phyloP scores from a whole-genome alignment of 35 echinoderm and acorn worm species.

The Lytechinus variegatus region DNA sequence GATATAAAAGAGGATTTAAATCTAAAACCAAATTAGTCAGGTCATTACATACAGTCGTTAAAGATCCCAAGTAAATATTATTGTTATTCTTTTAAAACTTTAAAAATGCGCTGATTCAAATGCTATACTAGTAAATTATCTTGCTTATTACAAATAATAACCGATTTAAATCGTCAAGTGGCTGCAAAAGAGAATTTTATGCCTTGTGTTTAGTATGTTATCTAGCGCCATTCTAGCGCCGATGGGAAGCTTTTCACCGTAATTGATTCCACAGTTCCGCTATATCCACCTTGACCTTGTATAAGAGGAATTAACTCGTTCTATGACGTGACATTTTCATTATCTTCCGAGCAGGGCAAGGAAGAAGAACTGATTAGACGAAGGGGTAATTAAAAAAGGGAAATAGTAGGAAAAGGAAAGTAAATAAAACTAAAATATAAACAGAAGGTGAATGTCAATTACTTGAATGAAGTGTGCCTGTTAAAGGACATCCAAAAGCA shows the following conservation, averaged over 20 bases:
- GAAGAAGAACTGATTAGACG: not conserved
- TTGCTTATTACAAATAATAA: not conserved
- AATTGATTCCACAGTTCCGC: slow-evolving; percentile 17
- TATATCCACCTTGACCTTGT: not conserved
- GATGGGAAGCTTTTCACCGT: not conserved
- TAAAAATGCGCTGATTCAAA: not conserved
- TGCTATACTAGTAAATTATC: not conserved
- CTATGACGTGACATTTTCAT: slow-evolving; percentile 2
- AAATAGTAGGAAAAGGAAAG: not conserved
- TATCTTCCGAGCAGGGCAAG: not conserved
- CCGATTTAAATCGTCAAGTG: not conserved
- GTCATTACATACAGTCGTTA: too few relatives aligned
- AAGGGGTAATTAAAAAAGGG: not conserved
- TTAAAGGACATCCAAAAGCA: too few relatives aligned
- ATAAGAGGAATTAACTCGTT: not conserved
- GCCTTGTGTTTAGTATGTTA: too few relatives aligned
- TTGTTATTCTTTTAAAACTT: too few relatives aligned
- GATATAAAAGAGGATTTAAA: too few relatives aligned
- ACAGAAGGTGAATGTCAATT: not conserved
- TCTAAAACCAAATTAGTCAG: too few relatives aligned
- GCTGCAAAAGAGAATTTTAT: too few relatives aligned
- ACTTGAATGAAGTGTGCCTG: too few relatives aligned
- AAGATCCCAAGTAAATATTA: too few relatives aligned
- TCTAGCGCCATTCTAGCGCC: too few relatives aligned
- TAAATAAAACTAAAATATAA: not conserved